These are phyloP conservation scores for Isichthys henryi DNA, from an alignment of 2,113 vertebrate species.

Conservation along the genomic window DNA sequence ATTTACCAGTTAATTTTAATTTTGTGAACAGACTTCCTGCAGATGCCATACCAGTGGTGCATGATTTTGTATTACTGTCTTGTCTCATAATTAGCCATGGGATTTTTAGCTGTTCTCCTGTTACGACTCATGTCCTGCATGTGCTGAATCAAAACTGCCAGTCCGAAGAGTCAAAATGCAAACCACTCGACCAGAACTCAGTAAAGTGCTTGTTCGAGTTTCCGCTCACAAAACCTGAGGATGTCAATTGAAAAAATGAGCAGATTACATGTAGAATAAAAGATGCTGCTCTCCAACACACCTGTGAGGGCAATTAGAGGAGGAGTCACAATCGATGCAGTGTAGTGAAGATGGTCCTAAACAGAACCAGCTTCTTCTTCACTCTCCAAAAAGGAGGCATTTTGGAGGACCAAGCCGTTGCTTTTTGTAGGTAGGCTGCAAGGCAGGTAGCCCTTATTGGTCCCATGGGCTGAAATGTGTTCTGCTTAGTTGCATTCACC, in stretches of 20 bases:
- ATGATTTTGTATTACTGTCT: background rate
- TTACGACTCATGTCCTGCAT: background rate
- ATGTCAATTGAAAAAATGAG: background rate
- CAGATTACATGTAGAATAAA: background rate
- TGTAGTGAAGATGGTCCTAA: no score
- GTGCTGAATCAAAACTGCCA: background rate
- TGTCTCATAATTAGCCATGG: background rate
- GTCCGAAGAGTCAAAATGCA: background rate
- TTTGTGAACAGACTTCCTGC: background rate
- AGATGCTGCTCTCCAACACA: background rate
- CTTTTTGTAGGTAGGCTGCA: background rate
- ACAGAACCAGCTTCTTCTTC: background rate
- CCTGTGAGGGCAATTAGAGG: background rate
- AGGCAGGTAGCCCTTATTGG: background rate
- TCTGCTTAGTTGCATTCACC: background rate
- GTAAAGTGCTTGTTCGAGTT: background rate
- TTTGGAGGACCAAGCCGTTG: background rate
- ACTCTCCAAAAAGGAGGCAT: background rate
- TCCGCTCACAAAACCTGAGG: background rate
- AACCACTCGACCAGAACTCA: background rate
- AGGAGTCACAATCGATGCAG: background rate
- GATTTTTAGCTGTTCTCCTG: background rate
- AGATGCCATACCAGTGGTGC: background rate
- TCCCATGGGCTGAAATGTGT: background rate
- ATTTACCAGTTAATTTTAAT: background rate